Base-by-base conservation (phyloP, 1,140 invertebrate species). In the Zaprionus ornatus region DNA sequence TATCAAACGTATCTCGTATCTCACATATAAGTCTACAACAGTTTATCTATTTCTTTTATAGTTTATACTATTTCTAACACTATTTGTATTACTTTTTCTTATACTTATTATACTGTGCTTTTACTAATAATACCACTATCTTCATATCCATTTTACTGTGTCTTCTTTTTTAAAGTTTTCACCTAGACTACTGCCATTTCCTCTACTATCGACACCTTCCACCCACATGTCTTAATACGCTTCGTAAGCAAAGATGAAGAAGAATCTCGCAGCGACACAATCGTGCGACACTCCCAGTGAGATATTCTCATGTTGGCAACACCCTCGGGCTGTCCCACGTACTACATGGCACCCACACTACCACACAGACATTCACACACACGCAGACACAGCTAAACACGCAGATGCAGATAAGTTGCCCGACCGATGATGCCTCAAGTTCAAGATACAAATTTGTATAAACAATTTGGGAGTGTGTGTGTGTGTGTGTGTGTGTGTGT, bases 401-500 rank as follows among this genome's bases (percentile, higher is more conserved):
- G 10, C 37, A 61, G 40, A 37, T 55, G 45, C 60, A 79, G 48
- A 75, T 62, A 76, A 42, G 67, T 78, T 78, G 66, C 62, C 48
- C 70, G 62, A 59, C 54, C 70, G 80, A 80, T 80, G 80, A 83
- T 80, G 74, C 73, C 74, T 87, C 83, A 87, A 87, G 83, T 87
- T 87, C 83, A 87, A 87, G 83, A 80, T 84, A 87, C 83, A 87
- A 88, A 87, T 77, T 77, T 66, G 52, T 62, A 72, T 70, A 80
- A 77, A 80, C 75, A 77, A 78, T 78, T 78, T 57, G 50, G 62
- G 60, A 65, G 65, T 13, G 1, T 40, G 5, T 40, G 40, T 7
- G 35, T 32, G 40, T 42, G 2, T 42, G 40, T 42, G n/a, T 17
- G 40, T 1, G 40, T 42, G 40, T 65, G 27, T 67, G 56, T 29